Percentiles rank a stretch among this genome's conserved stretches.
Evolutionary conservation across 2,797 vertebrate genomes (phyloP).

Genomic region (Hypotaenidia philippensis): DNA sequence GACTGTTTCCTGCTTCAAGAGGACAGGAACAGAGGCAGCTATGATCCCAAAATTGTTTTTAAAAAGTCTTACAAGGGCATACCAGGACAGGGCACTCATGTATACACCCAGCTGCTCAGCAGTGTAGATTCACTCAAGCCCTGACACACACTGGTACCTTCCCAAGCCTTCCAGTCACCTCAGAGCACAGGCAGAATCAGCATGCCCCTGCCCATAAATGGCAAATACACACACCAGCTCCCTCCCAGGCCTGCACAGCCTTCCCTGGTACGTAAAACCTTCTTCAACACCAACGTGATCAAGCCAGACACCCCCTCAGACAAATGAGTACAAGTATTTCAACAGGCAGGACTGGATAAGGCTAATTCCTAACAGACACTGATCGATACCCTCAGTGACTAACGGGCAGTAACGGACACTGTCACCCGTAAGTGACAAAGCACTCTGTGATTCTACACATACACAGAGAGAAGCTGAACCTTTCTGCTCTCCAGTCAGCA

Average conservation of each 20-base stretch:
- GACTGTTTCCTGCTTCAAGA: neutral
- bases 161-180: neutral
- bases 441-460: neutral
- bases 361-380: neutral
- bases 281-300: rapidly evolving
- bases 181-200: neutral
- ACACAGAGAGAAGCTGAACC: neutral
- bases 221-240: neutral
- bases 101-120: neutral
- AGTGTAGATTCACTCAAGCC: neutral
- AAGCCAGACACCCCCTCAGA: neutral
- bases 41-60: neutral
- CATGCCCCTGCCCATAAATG: neutral
- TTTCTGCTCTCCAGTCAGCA: neutral
- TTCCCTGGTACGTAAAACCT: neutral
- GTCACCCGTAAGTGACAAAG: neutral
- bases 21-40: neutral
- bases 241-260: neutral
- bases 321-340: neutral
- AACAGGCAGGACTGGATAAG: neutral
- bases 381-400: neutral
- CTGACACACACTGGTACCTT: rapidly evolving
- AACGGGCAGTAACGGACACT: neutral
- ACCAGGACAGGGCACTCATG: neutral
- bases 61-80: neutral